phyloP scores from a whole-genome alignment of 1,140 invertebrate species.

The Drosophila takahashii region DNA sequence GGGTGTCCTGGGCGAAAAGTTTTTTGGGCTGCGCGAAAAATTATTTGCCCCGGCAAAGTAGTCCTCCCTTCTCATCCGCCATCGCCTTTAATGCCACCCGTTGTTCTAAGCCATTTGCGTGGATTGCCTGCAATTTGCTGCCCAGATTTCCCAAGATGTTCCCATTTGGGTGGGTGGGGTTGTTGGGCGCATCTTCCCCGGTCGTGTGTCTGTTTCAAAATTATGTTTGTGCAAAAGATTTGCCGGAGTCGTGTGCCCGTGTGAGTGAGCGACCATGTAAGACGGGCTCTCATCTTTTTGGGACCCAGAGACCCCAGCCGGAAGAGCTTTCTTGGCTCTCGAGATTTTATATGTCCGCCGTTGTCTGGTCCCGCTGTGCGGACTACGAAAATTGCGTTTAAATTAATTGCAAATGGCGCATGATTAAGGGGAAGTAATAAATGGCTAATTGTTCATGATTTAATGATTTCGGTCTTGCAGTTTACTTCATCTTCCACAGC shows the following conservation, averaged over 20 bases:
- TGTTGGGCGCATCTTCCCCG: constrained; percentile 18
- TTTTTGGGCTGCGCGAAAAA: constrained; percentile 68
- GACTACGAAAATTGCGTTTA: constrained; percentile 78
- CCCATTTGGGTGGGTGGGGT: not conserved
- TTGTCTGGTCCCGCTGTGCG: constrained; percentile 48
- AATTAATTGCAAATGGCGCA: constrained; percentile 83
- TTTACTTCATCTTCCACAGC: constrained; percentile 29
- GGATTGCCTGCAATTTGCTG: constrained; percentile 84
- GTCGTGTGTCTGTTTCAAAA: constrained; percentile 82
- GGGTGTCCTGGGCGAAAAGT: constrained; percentile 66
- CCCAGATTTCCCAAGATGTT: constrained; percentile 75
- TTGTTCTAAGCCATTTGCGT: constrained; percentile 83
- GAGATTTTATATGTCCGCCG: constrained; percentile 61
- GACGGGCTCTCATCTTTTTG: constrained; percentile 53
- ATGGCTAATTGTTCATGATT: constrained; percentile 78
- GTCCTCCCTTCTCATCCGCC: constrained; percentile 14
- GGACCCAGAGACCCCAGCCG: constrained; percentile 15
- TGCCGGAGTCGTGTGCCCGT: constrained; percentile 31
- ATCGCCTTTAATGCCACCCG: constrained; percentile 71
- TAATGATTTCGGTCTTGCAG: constrained; percentile 61
- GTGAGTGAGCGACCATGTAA: constrained; percentile 27
- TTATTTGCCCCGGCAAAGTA: constrained; percentile 71
- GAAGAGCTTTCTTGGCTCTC: constrained; percentile 59
- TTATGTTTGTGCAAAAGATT: constrained; percentile 84
- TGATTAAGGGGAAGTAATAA: constrained; percentile 82